These are phyloP conservation scores for Euzetes globulus DNA, from an alignment of 2,888 invertebrate genomes.

Conservation along the genomic window DNA sequence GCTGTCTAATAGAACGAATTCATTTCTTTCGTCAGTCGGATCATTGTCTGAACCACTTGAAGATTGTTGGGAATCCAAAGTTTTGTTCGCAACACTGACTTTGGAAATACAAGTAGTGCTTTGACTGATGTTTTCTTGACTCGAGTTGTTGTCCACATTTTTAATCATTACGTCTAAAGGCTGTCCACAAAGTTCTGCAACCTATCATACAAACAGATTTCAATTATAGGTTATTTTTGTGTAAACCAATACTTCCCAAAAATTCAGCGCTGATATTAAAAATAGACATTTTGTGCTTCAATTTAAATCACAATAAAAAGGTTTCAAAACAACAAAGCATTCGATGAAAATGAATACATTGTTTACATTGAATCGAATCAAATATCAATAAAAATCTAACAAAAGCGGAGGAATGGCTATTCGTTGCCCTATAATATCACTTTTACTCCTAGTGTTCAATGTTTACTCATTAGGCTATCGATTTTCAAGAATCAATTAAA, in stretches of 20 bases:
- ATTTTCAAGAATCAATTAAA: too few relatives aligned
- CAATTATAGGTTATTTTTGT: not conserved
- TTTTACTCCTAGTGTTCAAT: too few relatives aligned
- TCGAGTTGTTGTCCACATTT: not conserved
- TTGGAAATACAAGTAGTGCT: not conserved
- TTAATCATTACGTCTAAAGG: constrained; percentile 5
- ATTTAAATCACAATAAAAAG: not conserved
- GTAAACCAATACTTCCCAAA: not conserved
- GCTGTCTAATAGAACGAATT: not conserved
- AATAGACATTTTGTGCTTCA: not conserved
- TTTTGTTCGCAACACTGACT: not conserved
- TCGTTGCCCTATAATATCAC: too few relatives aligned
- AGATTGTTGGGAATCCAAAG: not conserved
- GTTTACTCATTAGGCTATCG: too few relatives aligned
- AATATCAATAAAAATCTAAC: not conserved
- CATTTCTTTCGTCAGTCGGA: not conserved
- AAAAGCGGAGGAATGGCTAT: not conserved
- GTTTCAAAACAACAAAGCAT: not conserved
- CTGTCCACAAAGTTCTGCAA: constrained; percentile 6
- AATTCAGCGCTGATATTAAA: not conserved
- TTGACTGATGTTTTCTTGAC: not conserved
- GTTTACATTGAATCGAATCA: too few relatives aligned
- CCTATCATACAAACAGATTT: not conserved
- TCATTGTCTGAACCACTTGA: not conserved
- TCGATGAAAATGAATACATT: too few relatives aligned